Percentiles rank a stretch among this genome's conserved stretches.
phyloP scores from a whole-genome alignment of 2,888 invertebrate genomes.

The Lepidochrysops patricia region DNA sequence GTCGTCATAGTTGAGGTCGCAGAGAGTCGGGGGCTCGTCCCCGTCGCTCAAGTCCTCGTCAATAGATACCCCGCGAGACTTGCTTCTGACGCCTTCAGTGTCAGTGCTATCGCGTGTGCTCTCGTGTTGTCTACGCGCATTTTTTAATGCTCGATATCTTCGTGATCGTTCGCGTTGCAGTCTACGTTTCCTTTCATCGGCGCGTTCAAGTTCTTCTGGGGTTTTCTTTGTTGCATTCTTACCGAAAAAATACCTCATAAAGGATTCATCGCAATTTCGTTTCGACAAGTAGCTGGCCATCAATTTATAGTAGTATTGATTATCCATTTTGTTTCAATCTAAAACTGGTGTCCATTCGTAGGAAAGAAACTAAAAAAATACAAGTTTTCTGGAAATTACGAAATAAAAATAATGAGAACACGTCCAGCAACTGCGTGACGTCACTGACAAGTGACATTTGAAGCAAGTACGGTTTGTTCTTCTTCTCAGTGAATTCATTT shows the following conservation, averaged over 20 bases:
- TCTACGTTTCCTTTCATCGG: conserved; percentile 61
- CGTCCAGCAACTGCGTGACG: conserved; percentile 53
- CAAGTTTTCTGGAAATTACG: conserved; percentile 50
- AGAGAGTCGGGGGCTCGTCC: conserved; percentile 64
- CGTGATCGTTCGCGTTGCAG: conserved; percentile 62
- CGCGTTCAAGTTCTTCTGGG: conserved; percentile 60
- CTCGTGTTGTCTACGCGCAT: conserved; percentile 61
- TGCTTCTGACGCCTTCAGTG: conserved; percentile 38
- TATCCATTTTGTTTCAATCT: conserved; percentile 43
- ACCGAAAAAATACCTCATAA: conserved; percentile 68
- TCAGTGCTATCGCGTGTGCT: conserved; percentile 42
- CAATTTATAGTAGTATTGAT: conserved; percentile 65
- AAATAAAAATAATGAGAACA: conserved; percentile 69
- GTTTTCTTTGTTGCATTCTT: conserved; percentile 62
- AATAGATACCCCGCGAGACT: conserved; percentile 37
- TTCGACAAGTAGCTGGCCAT: conserved; percentile 68
- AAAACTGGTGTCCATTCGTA: conserved; percentile 15
- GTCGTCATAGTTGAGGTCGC: conserved; percentile 55
- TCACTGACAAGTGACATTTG: conserved; percentile 38
- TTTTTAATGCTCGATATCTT: conserved; percentile 61
- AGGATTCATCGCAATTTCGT: conserved; percentile 67
- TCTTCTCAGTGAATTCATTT: too few relatives aligned
- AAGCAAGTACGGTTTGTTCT: not conserved
- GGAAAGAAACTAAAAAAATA: conserved; percentile 30
- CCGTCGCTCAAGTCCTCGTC: conserved; percentile 59